phyloP scores from a whole-genome alignment of 2,113 vertebrate genomes.

The Erinaceus europaeus region DNA sequence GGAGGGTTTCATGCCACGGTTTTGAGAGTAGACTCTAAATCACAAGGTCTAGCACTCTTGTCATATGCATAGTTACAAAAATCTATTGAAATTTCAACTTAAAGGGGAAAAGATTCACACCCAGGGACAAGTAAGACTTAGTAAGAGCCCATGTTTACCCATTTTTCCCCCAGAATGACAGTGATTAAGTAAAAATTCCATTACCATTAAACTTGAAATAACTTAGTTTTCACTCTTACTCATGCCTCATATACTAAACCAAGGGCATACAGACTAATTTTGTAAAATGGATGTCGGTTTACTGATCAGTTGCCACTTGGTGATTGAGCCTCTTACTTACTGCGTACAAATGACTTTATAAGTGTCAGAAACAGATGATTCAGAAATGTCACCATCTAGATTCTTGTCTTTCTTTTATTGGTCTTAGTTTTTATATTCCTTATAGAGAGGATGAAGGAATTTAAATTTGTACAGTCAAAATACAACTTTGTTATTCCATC shows the following conservation, averaged over 20 bases:
- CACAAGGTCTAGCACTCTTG: not conserved
- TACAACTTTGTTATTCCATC: not conserved
- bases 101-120: not conserved
- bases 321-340: not conserved
- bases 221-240: not conserved
- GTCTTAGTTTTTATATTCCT: not conserved
- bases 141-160: not conserved
- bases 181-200: not conserved
- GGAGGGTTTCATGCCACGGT: not conserved
- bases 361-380: not conserved
- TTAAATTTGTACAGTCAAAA: not conserved
- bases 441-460: not conserved
- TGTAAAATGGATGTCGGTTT: not conserved
- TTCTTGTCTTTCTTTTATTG: not conserved
- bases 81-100: not conserved
- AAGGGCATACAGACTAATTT: not conserved
- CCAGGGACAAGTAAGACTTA: not conserved
- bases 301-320: not conserved
- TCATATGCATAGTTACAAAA: not conserved
- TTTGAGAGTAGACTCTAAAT: not conserved
- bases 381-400: not conserved
- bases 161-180: not conserved
- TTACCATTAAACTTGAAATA: not conserved
- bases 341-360: not conserved
- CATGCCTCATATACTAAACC: not conserved